Conservation (phyloP, 2,888 invertebrate species). For the Atethmia centrago region DNA sequence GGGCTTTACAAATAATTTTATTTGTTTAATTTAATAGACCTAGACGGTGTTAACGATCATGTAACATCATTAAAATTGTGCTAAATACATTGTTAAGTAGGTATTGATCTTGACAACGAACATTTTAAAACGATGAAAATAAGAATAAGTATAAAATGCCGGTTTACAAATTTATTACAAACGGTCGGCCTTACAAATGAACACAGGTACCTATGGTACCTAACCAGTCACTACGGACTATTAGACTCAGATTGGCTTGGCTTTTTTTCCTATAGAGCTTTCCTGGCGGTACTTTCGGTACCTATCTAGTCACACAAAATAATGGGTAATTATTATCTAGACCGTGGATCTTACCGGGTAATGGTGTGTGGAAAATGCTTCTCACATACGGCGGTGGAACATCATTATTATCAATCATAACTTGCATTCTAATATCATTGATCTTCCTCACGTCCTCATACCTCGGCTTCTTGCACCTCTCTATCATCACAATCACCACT, state of each 20-base stretch:
- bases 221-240: neutral
- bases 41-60: neutral
- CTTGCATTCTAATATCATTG: constrained; percentile 87
- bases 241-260: too few species aligned
- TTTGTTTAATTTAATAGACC: neutral
- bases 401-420: constrained; percentile 85
- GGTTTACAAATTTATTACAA: too few species aligned
- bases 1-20: neutral
- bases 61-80: neutral
- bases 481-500: constrained; percentile 87
- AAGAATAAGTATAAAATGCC: neutral
- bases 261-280: neutral
- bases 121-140: neutral
- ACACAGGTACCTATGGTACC: neutral
- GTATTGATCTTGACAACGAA: neutral
- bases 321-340: neutral
- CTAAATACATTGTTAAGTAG: too few species aligned
- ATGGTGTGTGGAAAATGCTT: constrained; percentile 90
- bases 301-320: neutral
- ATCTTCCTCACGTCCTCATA: constrained; percentile 85
- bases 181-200: too few species aligned
- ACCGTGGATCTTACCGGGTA: constrained; percentile 85
- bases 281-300: too few species aligned
- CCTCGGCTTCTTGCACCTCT: constrained; percentile 83
- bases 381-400: constrained; percentile 88